These are phyloP conservation scores for Acrobasis suavella DNA, from an alignment of 2,888 invertebrate species.

Conservation along the genomic window DNA sequence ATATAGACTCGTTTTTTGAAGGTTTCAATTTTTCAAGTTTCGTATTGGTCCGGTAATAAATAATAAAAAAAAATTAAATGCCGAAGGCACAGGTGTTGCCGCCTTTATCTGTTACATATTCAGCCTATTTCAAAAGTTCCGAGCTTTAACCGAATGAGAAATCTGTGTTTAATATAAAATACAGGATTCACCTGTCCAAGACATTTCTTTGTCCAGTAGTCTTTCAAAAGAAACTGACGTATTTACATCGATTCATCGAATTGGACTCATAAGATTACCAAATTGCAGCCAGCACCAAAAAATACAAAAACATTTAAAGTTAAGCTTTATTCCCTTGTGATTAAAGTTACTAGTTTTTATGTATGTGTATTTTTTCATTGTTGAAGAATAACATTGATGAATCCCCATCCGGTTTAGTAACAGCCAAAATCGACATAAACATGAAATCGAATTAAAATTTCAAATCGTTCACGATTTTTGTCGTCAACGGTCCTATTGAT, in stretches of 20 bases:
- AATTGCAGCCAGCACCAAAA: slow-evolving; percentile 29
- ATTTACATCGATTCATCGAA: slow-evolving; percentile 73
- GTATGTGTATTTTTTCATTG: slow-evolving; percentile 35
- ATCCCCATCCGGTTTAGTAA: slow-evolving; percentile 69
- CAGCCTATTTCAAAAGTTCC: slow-evolving; percentile 38
- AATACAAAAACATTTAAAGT: slow-evolving; percentile 25
- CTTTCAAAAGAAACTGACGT: slow-evolving; percentile 56
- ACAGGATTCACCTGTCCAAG: slow-evolving; percentile 75
- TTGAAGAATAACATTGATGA: slow-evolving; percentile 64
- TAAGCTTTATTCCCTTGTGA: slow-evolving; percentile 20
- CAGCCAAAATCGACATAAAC: slow-evolving; percentile 69
- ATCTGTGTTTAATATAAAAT: slow-evolving; percentile 63
- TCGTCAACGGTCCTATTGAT: slow-evolving; percentile 55
- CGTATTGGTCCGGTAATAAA: no score
- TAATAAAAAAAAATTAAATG: no score
- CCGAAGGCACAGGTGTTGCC: background rate
- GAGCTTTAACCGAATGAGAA: slow-evolving; percentile 52
- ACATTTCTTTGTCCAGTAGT: slow-evolving; percentile 65
- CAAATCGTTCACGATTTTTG: slow-evolving; percentile 65
- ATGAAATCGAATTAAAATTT: slow-evolving; percentile 73
- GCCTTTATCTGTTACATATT: slow-evolving; percentile 33
- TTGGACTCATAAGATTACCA: slow-evolving; percentile 49
- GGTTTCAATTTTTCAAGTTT: no score
- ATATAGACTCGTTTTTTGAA: no score
- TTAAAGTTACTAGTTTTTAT: slow-evolving; percentile 25